A percentile compares a stretch with the other conserved stretches of the same genome.
These are phyloP conservation scores for Bryconaethiops microstoma DNA, from an alignment of 2,797 vertebrate genomes.

Conservation along the genomic window DNA sequence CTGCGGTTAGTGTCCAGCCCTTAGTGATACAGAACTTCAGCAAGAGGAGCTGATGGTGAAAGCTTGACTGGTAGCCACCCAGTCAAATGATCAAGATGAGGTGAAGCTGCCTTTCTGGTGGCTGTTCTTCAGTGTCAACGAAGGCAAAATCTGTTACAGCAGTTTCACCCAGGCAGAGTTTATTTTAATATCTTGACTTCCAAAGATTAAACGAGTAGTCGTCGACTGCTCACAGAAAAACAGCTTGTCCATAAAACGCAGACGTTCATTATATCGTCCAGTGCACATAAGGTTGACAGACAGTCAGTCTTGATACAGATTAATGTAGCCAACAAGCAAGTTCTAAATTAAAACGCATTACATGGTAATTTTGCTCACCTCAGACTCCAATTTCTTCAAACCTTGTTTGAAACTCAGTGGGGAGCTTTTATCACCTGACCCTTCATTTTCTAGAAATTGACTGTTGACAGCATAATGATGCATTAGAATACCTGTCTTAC, in stretches of 20 bases:
- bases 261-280: not conserved
- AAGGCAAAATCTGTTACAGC: not conserved
- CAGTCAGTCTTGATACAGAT: not conserved
- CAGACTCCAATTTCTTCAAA: not conserved
- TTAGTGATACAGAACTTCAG: not conserved
- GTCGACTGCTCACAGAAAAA: not conserved
- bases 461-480: not conserved
- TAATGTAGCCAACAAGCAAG: not conserved
- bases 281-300: not conserved
- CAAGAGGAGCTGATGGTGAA: not conserved
- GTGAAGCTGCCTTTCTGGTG: not conserved
- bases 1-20: too few relatives aligned
- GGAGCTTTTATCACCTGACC: not conserved
- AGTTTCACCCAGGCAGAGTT: not conserved
- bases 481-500: not conserved
- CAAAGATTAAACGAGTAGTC: not conserved
- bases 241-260: not conserved
- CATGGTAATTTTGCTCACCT: not conserved
- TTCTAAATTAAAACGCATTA: too few relatives aligned
- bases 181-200: not conserved
- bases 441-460: not conserved
- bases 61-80: too few relatives aligned
- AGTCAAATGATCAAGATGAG: too few relatives aligned
- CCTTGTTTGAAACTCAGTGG: not conserved
- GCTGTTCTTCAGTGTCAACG: not conserved